Evolutionary conservation across 2,888 invertebrate genomes (phyloP).

Genomic region (Nesidiocoris tenuis): DNA sequence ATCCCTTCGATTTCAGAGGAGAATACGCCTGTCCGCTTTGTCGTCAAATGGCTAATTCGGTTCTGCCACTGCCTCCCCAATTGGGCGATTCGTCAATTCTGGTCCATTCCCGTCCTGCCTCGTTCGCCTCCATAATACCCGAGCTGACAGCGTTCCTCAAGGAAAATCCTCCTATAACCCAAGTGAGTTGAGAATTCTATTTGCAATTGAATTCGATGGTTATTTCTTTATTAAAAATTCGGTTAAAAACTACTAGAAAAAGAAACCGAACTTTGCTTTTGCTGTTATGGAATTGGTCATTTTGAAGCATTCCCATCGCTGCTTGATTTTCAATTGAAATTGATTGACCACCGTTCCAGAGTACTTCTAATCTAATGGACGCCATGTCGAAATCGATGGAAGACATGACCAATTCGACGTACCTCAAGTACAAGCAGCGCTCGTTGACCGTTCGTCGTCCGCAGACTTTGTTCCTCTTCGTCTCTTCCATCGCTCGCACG

Average conservation of each 20-base stretch:
- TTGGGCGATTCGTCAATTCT: conserved; percentile 67
- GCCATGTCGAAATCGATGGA: conserved; percentile 93
- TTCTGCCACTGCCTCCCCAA: conserved; percentile 78
- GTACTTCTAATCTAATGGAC: conserved; percentile 72
- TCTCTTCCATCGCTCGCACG: conserved; percentile 83
- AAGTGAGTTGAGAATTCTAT: conserved; percentile 38
- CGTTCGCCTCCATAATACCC: conserved; percentile 56
- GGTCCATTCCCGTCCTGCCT: conserved; percentile 61
- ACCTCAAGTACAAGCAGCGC: conserved; percentile 75
- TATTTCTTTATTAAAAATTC: too few species aligned
- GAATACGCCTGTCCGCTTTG: conserved; percentile 96
- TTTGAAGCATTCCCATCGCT: too few species aligned
- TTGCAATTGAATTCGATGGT: too few species aligned
- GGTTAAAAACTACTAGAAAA: too few species aligned
- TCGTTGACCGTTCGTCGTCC: conserved; percentile 62
- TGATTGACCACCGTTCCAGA: conserved; percentile 60
- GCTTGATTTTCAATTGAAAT: too few species aligned
- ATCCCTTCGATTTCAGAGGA: conserved; percentile 58
- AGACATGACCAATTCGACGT: conserved; percentile 86
- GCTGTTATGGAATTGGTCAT: background rate
- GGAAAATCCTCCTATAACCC: conserved; percentile 58
- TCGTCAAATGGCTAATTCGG: conserved; percentile 86
- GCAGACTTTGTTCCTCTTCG: conserved; percentile 81
- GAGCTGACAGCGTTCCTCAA: conserved; percentile 64
- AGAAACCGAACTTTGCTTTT: too few species aligned